phyloP scores from a whole-genome alignment of 2,797 vertebrate species.

The Rhincodon typus region DNA sequence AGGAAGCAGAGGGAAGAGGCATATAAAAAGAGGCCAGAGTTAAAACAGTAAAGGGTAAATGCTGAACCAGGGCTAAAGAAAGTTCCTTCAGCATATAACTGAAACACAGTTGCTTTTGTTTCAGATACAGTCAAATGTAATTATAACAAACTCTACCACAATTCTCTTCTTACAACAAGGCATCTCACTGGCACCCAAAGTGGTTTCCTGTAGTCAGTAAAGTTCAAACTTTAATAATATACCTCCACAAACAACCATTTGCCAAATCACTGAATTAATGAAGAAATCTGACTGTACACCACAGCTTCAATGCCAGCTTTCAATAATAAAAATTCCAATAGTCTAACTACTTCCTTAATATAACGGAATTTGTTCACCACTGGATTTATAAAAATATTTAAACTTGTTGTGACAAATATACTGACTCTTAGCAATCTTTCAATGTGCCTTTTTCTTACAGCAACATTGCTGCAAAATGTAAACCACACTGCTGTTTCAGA shows the following conservation, averaged over 20 bases:
- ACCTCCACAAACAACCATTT: background rate
- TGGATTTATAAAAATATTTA: background rate
- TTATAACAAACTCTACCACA: background rate
- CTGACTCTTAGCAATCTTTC: conserved; percentile 2
- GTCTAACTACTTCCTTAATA: background rate
- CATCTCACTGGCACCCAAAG: background rate
- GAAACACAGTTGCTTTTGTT: conserved; percentile 26
- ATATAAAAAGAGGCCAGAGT: background rate
- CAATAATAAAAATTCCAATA: background rate
- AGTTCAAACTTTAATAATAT: conserved; percentile 28
- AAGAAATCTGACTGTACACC: conserved; percentile 16
- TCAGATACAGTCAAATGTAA: conserved; percentile 23
- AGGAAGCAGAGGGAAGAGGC: background rate
- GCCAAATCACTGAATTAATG: conserved; percentile 7
- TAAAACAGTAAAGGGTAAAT: background rate
- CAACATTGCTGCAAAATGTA: background rate
- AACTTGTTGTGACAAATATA: background rate
- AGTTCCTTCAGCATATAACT: background rate
- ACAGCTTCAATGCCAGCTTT: conserved; percentile 23
- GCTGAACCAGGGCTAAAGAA: background rate
- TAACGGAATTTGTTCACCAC: background rate
- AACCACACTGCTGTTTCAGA: background rate
- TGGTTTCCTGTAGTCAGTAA: background rate
- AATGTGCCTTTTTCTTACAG: background rate
- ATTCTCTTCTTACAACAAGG: conserved; percentile 28